phyloP scores from a whole-genome alignment of 2,113 vertebrate genomes.

The Ammodytes dubius region DNA sequence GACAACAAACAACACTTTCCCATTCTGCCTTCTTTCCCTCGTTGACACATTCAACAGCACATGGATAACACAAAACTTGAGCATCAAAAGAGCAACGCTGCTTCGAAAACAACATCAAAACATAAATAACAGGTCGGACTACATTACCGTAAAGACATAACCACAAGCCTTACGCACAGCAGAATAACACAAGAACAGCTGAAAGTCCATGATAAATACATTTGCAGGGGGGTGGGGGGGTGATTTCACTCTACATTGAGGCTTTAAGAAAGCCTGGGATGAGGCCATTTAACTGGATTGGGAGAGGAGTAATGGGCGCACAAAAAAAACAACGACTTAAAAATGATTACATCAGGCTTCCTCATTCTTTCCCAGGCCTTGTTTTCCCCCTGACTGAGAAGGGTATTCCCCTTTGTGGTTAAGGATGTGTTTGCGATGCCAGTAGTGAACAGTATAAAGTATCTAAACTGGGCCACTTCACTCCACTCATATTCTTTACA shows the following conservation, averaged over 20 bases:
- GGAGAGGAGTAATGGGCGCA: background rate
- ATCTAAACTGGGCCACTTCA: constrained; percentile 11
- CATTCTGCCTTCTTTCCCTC: background rate
- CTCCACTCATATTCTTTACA: constrained; percentile 26
- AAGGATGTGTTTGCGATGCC: background rate
- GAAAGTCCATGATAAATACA: background rate
- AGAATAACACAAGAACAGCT: constrained; percentile 23
- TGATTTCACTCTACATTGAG: background rate
- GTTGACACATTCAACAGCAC: constrained; percentile 34
- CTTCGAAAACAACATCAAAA: constrained; percentile 29
- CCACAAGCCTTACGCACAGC: background rate
- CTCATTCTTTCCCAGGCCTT: background rate
- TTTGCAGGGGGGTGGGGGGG: background rate
- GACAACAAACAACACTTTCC: constrained; percentile 7
- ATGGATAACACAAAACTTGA: background rate
- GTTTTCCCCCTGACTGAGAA: background rate
- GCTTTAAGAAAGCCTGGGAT: constrained; percentile 1
- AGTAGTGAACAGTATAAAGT: background rate
- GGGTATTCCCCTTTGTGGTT: background rate
- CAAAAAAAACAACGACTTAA: background rate
- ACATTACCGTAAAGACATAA: background rate
- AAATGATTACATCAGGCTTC: background rate
- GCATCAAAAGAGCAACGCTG: constrained; percentile 1
- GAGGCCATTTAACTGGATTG: background rate
- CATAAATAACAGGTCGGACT: constrained; percentile 55